A percentile compares a stretch with the other conserved stretches of the same genome.
Evolutionary conservation across 2,888 invertebrate species (phyloP).

Genomic region (Furcula furcula): DNA sequence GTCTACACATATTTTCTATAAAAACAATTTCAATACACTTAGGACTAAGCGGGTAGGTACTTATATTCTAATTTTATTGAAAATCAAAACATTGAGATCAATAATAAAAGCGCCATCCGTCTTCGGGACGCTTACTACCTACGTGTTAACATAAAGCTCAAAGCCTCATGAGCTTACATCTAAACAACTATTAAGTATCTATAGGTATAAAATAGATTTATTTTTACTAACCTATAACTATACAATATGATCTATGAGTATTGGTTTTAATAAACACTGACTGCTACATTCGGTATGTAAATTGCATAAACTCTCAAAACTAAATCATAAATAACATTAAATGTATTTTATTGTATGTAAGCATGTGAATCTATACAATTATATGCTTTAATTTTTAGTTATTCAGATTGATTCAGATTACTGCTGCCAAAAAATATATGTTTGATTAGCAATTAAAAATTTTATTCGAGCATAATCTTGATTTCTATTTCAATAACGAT

Average conservation of each 20-base stretch:
- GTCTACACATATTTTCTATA: background rate
- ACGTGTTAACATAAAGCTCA: conserved; percentile 38
- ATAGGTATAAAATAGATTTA: conserved; percentile 76
- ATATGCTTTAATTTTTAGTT: too few species aligned
- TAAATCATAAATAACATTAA: too few species aligned
- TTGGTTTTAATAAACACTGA: conserved; percentile 35
- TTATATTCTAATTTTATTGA: conserved; percentile 1
- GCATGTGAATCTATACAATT: too few species aligned
- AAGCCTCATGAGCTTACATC: conserved; percentile 51
- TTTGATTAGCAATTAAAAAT: too few species aligned
- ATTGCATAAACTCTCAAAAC: too few species aligned
- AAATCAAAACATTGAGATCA: conserved; percentile 2
- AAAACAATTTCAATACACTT: too few species aligned
- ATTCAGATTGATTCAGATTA: too few species aligned
- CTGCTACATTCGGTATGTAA: background rate
- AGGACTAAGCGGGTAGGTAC: conserved; percentile 2
- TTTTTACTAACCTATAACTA: conserved; percentile 64
- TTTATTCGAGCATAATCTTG: too few species aligned
- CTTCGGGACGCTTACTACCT: conserved; percentile 16
- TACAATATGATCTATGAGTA: conserved; percentile 61
- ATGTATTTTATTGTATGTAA: too few species aligned
- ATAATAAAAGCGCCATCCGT: background rate
- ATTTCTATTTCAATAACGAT: too few species aligned
- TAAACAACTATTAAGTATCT: conserved; percentile 39
- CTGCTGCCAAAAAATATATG: too few species aligned